phyloP scores from a whole-genome alignment of 1,140 invertebrate species.

The Dinothrombium tinctorium region DNA sequence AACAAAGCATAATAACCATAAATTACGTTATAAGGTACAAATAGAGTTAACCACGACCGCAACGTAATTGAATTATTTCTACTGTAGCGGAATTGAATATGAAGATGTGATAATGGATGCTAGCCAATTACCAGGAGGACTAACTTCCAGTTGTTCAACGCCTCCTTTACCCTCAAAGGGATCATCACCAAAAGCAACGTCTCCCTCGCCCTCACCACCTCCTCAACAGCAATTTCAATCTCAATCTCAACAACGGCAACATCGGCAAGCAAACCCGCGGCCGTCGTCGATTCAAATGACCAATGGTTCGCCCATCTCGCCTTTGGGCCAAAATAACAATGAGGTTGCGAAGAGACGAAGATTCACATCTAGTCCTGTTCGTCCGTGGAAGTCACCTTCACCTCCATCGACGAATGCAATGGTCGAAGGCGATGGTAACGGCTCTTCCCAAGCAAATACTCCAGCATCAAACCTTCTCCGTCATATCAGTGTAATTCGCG shows the following conservation, averaged over 20 bases:
- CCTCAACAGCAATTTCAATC: neutral
- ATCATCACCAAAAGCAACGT: neutral
- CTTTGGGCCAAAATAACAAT: neutral
- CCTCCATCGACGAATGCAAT: constrained; percentile 2
- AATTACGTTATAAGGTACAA: constrained; percentile 74
- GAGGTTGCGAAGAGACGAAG: constrained; percentile 6
- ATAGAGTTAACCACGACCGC: neutral
- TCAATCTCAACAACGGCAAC: neutral
- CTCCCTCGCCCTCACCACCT: neutral
- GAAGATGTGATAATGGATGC: constrained; percentile 73
- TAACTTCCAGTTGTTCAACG: neutral
- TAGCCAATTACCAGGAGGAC: constrained; percentile 37
- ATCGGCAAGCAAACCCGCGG: neutral
- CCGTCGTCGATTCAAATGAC: neutral
- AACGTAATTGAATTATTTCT: neutral
- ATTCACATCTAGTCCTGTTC: constrained; percentile 12
- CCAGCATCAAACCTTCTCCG: neutral
- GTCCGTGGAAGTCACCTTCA: constrained; percentile 12
- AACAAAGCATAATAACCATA: constrained; percentile 85
- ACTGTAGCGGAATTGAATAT: constrained; percentile 53
- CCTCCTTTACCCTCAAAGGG: neutral
- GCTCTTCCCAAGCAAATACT: neutral
- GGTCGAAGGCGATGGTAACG: neutral
- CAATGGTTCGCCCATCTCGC: neutral
- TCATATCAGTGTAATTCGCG: constrained; percentile 12